Conservation (phyloP, 1,140 invertebrate genomes). For the Branchinecta lynchi region DNA sequence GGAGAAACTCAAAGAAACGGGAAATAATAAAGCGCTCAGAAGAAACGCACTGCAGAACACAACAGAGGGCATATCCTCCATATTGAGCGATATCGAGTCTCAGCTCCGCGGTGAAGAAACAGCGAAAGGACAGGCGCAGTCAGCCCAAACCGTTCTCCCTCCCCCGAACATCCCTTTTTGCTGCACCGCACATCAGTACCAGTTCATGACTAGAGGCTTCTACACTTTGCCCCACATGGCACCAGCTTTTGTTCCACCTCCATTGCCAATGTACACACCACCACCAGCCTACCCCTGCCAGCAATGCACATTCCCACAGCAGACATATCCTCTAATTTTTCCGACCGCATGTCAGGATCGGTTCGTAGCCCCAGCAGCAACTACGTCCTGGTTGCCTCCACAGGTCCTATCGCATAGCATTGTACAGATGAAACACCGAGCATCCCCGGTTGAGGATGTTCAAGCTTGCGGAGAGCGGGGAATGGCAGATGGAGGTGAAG, state of each 20-base stretch:
- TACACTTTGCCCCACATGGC: not conserved
- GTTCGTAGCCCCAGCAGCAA: not conserved
- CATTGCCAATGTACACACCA: slow-evolving; percentile 4
- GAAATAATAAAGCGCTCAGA: not conserved
- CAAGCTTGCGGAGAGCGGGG: not conserved
- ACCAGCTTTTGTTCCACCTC: slow-evolving; percentile 2
- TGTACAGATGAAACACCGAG: not conserved
- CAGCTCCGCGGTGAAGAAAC: not conserved
- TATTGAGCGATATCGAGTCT: not conserved
- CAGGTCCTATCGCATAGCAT: not conserved
- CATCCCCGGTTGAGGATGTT: not conserved
- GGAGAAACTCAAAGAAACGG: too few species aligned
- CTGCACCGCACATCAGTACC: not conserved
- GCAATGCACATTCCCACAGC: not conserved
- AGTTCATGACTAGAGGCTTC: not conserved
- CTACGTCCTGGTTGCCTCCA: not conserved
- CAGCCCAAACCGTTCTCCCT: not conserved
- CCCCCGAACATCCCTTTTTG: not conserved
- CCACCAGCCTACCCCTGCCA: not conserved
- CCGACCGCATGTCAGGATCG: not conserved
- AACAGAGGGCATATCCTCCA: not conserved
- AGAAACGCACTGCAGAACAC: not conserved
- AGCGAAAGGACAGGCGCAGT: not conserved
- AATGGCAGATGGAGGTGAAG: slow-evolving; percentile 1
- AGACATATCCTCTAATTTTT: not conserved